Percentiles rank a stretch among this genome's conserved stretches.
phyloP scores from a whole-genome alignment of 1,140 invertebrate genomes.

The Caenorhabditis tropicalis region DNA sequence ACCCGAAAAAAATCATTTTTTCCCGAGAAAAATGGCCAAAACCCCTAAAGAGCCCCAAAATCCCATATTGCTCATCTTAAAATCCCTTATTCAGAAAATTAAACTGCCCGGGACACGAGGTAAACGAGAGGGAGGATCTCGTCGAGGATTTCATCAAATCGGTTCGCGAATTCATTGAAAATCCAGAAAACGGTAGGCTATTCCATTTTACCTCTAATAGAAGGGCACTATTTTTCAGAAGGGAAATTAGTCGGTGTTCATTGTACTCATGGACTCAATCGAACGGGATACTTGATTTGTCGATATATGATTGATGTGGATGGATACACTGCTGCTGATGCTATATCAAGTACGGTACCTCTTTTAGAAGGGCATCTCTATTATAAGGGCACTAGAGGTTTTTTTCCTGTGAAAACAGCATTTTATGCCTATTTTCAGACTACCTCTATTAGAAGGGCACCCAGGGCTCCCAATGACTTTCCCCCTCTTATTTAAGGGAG shows the following conservation, averaged over 20 bases:
- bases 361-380: background rate
- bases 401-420: no score
- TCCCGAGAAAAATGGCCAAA: no score
- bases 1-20: no score
- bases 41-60: no score
- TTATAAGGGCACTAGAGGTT: background rate
- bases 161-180: slow-evolving; percentile 30
- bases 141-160: slow-evolving; percentile 57
- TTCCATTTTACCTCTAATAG: slow-evolving; percentile 69
- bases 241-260: slow-evolving; percentile 83
- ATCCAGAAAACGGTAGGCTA: slow-evolving; percentile 1
- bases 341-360: slow-evolving; percentile 42
- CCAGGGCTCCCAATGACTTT: no score
- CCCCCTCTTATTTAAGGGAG: no score
- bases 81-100: slow-evolving; percentile 48
- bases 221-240: slow-evolving; percentile 67
- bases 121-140: slow-evolving; percentile 44
- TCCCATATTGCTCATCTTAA: no score
- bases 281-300: slow-evolving; percentile 86
- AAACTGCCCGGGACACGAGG: slow-evolving; percentile 49
- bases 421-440: no score
- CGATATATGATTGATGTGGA: slow-evolving; percentile 60
- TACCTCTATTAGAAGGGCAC: no score
- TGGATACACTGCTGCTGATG: slow-evolving; percentile 33
- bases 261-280: slow-evolving; percentile 87